These are phyloP conservation scores for Chirona hameri DNA, from an alignment of 2,888 invertebrate species.

Conservation along the genomic window DNA sequence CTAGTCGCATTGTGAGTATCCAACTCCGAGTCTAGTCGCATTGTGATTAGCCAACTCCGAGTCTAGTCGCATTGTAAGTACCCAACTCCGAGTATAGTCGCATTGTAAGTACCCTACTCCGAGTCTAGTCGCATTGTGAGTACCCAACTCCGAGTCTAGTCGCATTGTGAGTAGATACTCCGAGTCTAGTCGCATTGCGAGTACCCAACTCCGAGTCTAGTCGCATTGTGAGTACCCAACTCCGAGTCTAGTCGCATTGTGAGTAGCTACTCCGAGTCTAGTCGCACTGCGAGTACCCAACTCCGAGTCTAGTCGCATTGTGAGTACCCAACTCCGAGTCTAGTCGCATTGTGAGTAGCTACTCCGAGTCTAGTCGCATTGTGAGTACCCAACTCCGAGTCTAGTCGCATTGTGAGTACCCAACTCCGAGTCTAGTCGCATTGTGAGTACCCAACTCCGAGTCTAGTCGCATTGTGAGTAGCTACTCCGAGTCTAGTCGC, in stretches of 20 bases:
- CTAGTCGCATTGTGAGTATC: conserved; percentile 80
- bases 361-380: conserved; percentile 91
- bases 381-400: conserved; percentile 88
- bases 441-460: conserved; percentile 91
- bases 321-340: conserved; percentile 90
- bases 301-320: too few relatives aligned
- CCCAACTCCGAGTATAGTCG: conserved; percentile 89
- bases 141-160: too few relatives aligned
- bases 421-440: conserved; percentile 88
- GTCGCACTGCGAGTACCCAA: background rate
- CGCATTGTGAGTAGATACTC: background rate
- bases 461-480: conserved; percentile 91
- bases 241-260: too few relatives aligned
- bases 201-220: too few relatives aligned
- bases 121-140: conserved; percentile 93
- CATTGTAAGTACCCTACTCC: conserved; percentile 86
- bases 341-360: too few relatives aligned
- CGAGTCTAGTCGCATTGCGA: background rate
- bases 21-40: background rate
- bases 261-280: background rate
- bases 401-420: conserved; percentile 92
- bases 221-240: too few relatives aligned
- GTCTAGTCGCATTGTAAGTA: too few relatives aligned
- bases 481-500: conserved; percentile 88
- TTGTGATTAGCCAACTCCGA: background rate